phyloP scores from a whole-genome alignment of 92 coral and sea anemone species.

The Bergia puertoricense region DNA sequence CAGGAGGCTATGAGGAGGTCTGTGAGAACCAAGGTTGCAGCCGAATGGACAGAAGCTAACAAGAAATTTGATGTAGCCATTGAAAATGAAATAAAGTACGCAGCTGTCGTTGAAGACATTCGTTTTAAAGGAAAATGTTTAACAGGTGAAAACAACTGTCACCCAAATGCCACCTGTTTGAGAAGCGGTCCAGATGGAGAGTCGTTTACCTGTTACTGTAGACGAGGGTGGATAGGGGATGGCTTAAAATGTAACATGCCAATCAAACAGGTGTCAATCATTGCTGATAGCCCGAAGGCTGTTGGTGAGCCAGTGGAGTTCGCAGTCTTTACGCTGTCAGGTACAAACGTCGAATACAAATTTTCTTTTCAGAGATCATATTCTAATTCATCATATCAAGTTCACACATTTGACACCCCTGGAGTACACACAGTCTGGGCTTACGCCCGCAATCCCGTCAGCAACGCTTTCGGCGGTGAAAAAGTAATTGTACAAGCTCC shows the following conservation, averaged over 20 bases:
- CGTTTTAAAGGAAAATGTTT: slow-evolving; percentile 54
- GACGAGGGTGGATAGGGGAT: slow-evolving; percentile 63
- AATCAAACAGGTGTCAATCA: slow-evolving; percentile 53
- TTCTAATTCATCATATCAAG: slow-evolving; percentile 45
- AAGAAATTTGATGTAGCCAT: slow-evolving; percentile 43
- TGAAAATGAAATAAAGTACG: slow-evolving; percentile 38
- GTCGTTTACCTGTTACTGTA: slow-evolving; percentile 60
- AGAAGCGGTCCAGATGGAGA: slow-evolving; percentile 56
- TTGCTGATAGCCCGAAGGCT: slow-evolving; percentile 61
- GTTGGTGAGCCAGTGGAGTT: slow-evolving; percentile 57
- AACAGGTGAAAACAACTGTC: slow-evolving; percentile 67
- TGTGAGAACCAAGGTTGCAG: background rate
- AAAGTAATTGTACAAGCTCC: slow-evolving; percentile 51
- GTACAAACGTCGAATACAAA: slow-evolving; percentile 61
- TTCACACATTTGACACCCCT: slow-evolving; percentile 45
- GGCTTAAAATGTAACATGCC: slow-evolving; percentile 59
- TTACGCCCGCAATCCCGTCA: slow-evolving; percentile 55
- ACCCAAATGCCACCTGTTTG: slow-evolving; percentile 66
- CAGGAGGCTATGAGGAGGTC: slow-evolving; percentile 44
- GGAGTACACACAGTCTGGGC: slow-evolving; percentile 45
- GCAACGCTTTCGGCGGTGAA: slow-evolving; percentile 33
- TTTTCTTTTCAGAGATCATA: slow-evolving; percentile 47
- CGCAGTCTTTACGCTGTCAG: slow-evolving; percentile 54
- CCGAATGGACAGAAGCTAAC: slow-evolving; percentile 27
- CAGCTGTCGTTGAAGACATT: slow-evolving; percentile 48